Percentiles rank a stretch among this genome's conserved stretches.
Conservation (phyloP, 2,888 invertebrate genomes). For the Sphaerophoria taeniata region DNA sequence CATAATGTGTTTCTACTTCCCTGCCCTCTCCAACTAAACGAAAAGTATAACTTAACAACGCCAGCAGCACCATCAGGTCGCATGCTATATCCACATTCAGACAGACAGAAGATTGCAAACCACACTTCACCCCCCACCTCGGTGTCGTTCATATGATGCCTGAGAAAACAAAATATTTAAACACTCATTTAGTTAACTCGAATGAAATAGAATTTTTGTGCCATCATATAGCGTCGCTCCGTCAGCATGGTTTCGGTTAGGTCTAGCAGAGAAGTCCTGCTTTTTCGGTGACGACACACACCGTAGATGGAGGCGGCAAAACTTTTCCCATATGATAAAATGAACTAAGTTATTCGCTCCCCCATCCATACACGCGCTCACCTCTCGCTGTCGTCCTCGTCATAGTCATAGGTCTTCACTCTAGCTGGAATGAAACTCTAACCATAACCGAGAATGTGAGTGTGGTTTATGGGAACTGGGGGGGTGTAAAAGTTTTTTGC, state of each 20-base stretch:
- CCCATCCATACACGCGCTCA: background rate
- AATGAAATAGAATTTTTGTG: slow-evolving; percentile 70
- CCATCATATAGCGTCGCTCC: background rate
- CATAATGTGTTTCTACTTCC: slow-evolving; percentile 42
- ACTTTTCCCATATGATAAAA: slow-evolving; percentile 74
- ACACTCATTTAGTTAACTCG: slow-evolving; percentile 74
- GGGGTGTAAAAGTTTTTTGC: slow-evolving; percentile 48
- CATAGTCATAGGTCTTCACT: background rate
- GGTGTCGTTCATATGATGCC: slow-evolving; percentile 26
- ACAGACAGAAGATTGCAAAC: slow-evolving; percentile 22
- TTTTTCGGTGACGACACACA: slow-evolving; percentile 31
- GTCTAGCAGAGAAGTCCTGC: slow-evolving; percentile 7
- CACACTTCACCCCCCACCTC: slow-evolving; percentile 22
- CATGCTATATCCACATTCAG: background rate
- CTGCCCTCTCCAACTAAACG: background rate
- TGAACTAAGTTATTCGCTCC: slow-evolving; percentile 70
- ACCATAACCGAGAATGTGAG: slow-evolving; percentile 52
- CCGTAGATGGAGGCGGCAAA: slow-evolving; percentile 42
- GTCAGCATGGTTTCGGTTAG: slow-evolving; percentile 5
- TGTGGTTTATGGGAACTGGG: slow-evolving; percentile 29
- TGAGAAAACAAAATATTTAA: slow-evolving; percentile 73
- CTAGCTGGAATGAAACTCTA: slow-evolving; percentile 9
- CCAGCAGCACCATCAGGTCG: slow-evolving; percentile 29
- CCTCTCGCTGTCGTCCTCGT: background rate
- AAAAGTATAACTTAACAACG: slow-evolving; percentile 58